Conservation (phyloP, 2,888 invertebrate genomes). For the Lasioglossum pauxillum region DNA sequence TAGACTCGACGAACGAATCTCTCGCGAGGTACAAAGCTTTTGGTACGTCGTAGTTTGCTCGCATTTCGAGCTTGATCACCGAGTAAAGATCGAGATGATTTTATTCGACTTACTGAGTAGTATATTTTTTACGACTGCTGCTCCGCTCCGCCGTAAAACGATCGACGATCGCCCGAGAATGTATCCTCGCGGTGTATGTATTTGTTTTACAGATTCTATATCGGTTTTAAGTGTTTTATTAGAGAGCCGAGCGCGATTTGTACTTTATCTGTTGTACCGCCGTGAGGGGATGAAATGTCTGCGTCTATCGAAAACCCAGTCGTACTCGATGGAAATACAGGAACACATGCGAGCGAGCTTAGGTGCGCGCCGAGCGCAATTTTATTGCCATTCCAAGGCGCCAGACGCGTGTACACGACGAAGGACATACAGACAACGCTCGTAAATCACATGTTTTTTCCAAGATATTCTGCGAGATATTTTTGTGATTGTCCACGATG, state of each 20-base stretch:
- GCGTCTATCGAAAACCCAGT: constrained; percentile 29
- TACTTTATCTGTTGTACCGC: constrained; percentile 11
- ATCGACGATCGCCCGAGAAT: not conserved
- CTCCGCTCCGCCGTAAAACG: constrained; percentile 6
- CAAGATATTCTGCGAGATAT: constrained; percentile 79
- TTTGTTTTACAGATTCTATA: not conserved
- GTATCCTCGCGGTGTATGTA: not conserved
- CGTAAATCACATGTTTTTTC: constrained; percentile 54
- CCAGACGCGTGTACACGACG: constrained; percentile 29
- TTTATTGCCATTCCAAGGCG: constrained; percentile 37
- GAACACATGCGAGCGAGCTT: not conserved
- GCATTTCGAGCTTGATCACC: constrained; percentile 13
- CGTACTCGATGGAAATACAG: constrained; percentile 33
- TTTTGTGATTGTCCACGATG: constrained; percentile 79
- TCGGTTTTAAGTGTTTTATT: constrained; percentile 5
- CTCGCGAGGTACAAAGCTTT: constrained; percentile 20
- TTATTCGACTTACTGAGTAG: not conserved
- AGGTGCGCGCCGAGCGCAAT: not conserved
- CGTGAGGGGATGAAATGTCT: constrained; percentile 23
- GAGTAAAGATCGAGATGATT: not conserved
- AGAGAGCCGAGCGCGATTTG: constrained; percentile 35
- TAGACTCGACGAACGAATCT: constrained; percentile 24
- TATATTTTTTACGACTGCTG: constrained; percentile 28
- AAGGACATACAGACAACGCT: constrained; percentile 47
- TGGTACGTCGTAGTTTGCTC: constrained; percentile 43